Evolutionary conservation across 2,113 vertebrate species (phyloP), one percentile per base, ranked within the genome.

Genomic region (Tyto alba): DNA sequence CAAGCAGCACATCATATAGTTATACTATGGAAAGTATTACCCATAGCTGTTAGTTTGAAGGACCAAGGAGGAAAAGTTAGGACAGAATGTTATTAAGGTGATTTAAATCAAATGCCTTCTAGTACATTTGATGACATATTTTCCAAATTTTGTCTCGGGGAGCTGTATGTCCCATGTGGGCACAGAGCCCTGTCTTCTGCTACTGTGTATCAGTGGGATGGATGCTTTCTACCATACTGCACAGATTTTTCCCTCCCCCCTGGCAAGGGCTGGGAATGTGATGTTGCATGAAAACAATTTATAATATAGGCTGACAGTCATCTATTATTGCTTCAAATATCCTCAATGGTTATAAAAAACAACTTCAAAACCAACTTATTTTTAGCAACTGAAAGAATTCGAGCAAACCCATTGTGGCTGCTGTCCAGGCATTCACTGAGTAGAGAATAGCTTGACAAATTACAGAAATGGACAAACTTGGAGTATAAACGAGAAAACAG

Each of bases 301-400:
- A 26, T 59, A 92, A 82, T 59, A 75, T n/a, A 86, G 87, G 67
- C 74, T 85, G 81, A 91, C 38, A 96, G 86, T 76, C 87, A 83
- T 77, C 67, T 93, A 87, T 87, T 77, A 64, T 76, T 93, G 83
- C 75, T 43, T 88, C 36, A 82, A 88, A 95, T 91, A 91, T 89
- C 81, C 41, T 77, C 67, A 73, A 45, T 8, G 9, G 71, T 82
- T 88, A 85, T 26, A 94, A 74, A 91, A 95, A 93, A 93, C 72
- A 89, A 85, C 93, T 95, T 95, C 89, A 93, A 94, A 90, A 63
- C 23, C 74, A 76, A 75, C 74, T 93, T 96, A 93, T 96, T 96
- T 97, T 94, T 97, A 96, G 94, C 71, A 88, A 80, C 55, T 59
- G 66, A 85, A 95, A 83, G 84, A 91, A 96, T 95, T 88, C 75